Conservation (phyloP, 2,113 vertebrate genomes). For the Solenodon paradoxus region DNA sequence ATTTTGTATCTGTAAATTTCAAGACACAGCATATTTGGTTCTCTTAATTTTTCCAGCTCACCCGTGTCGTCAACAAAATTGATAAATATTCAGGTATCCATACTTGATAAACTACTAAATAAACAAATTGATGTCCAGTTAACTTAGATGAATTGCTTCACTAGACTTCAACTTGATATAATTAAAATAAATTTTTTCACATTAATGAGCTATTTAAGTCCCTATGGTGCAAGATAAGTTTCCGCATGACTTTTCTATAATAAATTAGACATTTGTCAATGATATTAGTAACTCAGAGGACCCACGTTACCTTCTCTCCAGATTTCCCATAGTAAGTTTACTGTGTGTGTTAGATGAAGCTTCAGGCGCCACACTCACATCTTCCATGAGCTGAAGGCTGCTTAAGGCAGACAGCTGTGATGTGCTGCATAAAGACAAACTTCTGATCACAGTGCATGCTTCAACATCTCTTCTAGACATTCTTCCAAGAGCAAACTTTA, state of each 20-base stretch:
- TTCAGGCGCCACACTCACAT: accelerated
- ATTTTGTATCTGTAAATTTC: neutral
- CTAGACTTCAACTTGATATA: neutral
- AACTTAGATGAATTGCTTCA: neutral
- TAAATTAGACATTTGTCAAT: neutral
- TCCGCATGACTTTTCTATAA: neutral
- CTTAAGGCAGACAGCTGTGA: neutral
- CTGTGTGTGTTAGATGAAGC: accelerated
- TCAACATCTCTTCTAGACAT: neutral
- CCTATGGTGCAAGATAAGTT: neutral
- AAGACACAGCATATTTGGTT: neutral
- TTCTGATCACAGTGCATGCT: neutral
- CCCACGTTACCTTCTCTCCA: neutral
- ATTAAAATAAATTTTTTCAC: neutral
- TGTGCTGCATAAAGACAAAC: neutral
- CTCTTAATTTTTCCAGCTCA: neutral
- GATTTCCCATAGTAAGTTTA: neutral
- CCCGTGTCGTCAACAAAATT: neutral
- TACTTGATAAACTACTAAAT: neutral
- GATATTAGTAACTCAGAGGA: neutral
- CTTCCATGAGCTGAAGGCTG: neutral
- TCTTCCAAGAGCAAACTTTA: neutral
- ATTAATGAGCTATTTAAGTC: no score
- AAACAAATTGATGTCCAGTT: neutral
- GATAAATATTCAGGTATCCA: neutral